Conservation (phyloP, 2,113 vertebrate species). For the Ceyx melanurus region DNA sequence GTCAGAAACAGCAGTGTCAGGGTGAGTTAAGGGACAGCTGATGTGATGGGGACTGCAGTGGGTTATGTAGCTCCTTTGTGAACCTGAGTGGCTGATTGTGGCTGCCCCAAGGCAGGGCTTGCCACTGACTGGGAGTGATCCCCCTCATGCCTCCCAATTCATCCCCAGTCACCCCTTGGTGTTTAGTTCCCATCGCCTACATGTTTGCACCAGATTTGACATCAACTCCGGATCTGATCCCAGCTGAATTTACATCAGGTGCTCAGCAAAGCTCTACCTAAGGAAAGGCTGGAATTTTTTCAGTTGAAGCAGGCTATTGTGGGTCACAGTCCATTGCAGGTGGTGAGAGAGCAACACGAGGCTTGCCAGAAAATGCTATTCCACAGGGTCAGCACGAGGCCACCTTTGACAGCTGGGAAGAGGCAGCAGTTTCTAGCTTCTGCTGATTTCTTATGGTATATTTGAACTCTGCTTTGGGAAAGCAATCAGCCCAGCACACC, state of each 20-base stretch:
- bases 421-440: neutral
- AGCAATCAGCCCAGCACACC: neutral
- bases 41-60: neutral
- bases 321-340: neutral
- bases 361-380: neutral
- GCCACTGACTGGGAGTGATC: neutral
- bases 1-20: neutral
- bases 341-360: neutral
- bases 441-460: neutral
- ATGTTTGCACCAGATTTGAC: neutral
- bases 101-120: neutral
- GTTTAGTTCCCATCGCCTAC: neutral
- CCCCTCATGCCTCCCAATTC: neutral
- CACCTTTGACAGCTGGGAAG: constrained; percentile 9
- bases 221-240: neutral
- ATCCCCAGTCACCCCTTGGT: neutral
- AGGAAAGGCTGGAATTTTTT: neutral
- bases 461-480: neutral
- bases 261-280: neutral
- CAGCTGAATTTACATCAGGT: neutral
- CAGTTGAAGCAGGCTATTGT: neutral
- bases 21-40: neutral
- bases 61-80: neutral
- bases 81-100: neutral
- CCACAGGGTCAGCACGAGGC: neutral